Base-by-base conservation (phyloP, 2,797 vertebrate genomes). In the Scolopax rusticola region DNA sequence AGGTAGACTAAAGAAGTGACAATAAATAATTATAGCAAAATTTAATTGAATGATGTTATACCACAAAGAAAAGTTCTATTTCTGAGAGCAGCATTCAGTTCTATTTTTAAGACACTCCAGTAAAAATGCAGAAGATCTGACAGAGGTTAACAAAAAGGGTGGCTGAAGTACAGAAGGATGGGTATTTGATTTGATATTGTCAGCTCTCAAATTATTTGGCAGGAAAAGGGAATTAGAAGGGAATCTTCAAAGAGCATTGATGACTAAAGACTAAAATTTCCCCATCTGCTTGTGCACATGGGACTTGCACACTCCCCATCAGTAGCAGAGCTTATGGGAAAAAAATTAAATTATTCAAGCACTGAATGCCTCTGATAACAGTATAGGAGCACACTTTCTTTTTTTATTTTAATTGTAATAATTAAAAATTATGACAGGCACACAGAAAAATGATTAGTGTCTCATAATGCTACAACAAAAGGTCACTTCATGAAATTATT, bases 161-260 rank as follows among this genome's bases (percentile, higher is more conserved):
- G 43, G 51, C 0, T 60, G 51, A 94, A 93, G 56, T 77, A 87
- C 45, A 47, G 73, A 84, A 67, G 60, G 63, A 89, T 18, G 70
- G 15, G 43, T 79, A 76, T 82, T 76, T 57, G 16, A 88, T 70
- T 93, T 79, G 32, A 70, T 84, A 93, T 38, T 74, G 85, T 93
- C 85, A 95, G 45, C 56, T 73, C 33, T 77, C 70, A 84, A 93
- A 96, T 93, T 96, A 91, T 95, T 96, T 96, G 93, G 93, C 95
- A 94, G 90, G 95, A 88, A 95, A 95, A 94, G 40, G 73, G 70
- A 97, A 93, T 95, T 95, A 94, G 48, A 96, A 91, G 69, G 43
- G 59, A 92, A 95, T 71, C 93, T 95, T 96, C 95, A 97, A 96
- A 96, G 91, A 95, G 61, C 48, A 38, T 7, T 67, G 91, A 63